Evolutionary conservation across 1,140 invertebrate genomes (phyloP), one percentile per base, ranked within the genome.

Genomic region (Penaeus chinensis): DNA sequence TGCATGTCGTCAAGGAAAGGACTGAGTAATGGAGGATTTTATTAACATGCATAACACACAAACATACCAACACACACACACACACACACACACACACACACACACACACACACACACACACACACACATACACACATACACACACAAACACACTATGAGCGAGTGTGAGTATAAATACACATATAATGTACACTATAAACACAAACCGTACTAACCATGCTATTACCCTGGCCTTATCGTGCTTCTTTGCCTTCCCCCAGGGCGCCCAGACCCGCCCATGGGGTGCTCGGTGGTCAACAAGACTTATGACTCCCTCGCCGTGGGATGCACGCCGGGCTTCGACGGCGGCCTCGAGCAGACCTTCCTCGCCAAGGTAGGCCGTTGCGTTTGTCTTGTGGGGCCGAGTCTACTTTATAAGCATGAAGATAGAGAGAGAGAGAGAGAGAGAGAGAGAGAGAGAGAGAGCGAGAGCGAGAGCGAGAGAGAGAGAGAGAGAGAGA

Each of bases 261-360:
- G 96, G 90, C 95, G 96, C 47, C 97, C 97, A n/a, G 96, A 97
- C 91, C 94, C 96, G 54, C 93, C 97, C 63, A 94, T 96, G 89
- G 97, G 97, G 92, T 98, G 97, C 92, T 95, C 95, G 20, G 94
- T 97, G 11, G 94, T 95, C 16, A 97, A 98, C 93, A 95, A 96
- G 61, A 97, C 96, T 10, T 95, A 96, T 91, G 96, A 95, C 66
- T 96, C 96, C 0, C 91, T 97, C 84, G 94, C 95, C 91, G 95
- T 97, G 11, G 95, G 96, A 74, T 97, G 96, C 91, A 93, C 94
- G 37, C 95, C 96, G 92, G 96, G 96, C 84, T 97, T 96, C 92
- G 96, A 97, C 91, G 96, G 96, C 77, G 96, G 96, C 18, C 93
- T 97, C 54, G 95, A 95, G 3, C 96, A 97, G 91, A 79, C 60